phyloP scores from a whole-genome alignment of 2,888 invertebrate genomes.

The Digitonthophagus gazella region DNA sequence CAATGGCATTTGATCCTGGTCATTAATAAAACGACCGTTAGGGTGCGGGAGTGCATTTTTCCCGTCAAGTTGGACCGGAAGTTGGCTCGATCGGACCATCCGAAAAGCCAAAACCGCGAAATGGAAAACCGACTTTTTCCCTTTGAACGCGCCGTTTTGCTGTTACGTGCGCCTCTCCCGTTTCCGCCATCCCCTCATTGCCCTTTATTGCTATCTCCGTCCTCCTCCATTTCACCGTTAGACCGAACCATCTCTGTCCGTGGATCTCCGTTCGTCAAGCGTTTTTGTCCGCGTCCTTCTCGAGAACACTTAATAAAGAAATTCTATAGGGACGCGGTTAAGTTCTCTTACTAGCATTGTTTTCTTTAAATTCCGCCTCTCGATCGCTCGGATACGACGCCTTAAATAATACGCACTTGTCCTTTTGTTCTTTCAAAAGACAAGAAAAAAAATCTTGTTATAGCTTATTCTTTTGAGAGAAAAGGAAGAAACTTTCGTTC shows the following conservation, averaged over 20 bases:
- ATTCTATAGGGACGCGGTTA: slow-evolving; percentile 15
- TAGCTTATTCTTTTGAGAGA: background rate
- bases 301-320: slow-evolving; percentile 18
- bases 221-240: background rate
- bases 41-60: background rate
- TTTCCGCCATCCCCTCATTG: background rate
- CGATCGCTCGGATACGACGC: background rate
- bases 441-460: background rate
- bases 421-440: background rate
- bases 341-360: slow-evolving; percentile 4
- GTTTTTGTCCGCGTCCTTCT: slow-evolving; percentile 4
- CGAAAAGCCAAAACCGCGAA: slow-evolving; percentile 6
- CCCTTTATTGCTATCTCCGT: background rate
- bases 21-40: background rate
- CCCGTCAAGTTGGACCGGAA: background rate
- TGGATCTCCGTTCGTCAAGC: background rate
- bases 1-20: background rate
- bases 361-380: slow-evolving; percentile 13
- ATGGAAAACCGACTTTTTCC: slow-evolving; percentile 8
- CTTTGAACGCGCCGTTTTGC: slow-evolving; percentile 11
- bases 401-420: background rate
- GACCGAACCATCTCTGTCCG: background rate
- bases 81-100: background rate
- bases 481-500: background rate
- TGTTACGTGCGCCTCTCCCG: slow-evolving; percentile 8